Conservation (phyloP, 2,113 vertebrate genomes). For the Paradisaea rubra region DNA sequence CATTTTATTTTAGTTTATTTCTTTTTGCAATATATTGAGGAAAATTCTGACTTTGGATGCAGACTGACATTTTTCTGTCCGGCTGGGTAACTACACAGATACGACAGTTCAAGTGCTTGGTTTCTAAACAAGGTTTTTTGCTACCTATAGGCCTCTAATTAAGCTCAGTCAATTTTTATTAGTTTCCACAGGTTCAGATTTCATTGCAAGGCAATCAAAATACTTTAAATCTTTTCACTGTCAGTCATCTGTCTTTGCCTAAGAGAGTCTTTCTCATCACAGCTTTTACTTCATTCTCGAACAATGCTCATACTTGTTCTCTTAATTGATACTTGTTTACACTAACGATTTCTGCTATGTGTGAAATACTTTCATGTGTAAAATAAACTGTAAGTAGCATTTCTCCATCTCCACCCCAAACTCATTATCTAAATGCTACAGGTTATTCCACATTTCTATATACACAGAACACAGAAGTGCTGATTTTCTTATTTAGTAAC, state of each 20-base stretch:
- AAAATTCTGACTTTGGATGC: not conserved
- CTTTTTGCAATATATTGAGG: not conserved
- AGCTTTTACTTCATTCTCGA: constrained; percentile 34
- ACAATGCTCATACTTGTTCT: constrained; percentile 41
- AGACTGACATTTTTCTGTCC: not conserved
- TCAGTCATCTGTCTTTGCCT: constrained; percentile 14
- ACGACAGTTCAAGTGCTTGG: not conserved
- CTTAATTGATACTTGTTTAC: constrained; percentile 55
- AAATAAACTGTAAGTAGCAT: constrained; percentile 56
- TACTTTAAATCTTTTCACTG: constrained; percentile 12
- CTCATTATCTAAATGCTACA: constrained; percentile 43
- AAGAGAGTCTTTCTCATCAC: constrained; percentile 18
- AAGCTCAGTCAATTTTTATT: constrained; percentile 16
- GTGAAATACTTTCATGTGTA: constrained; percentile 54
- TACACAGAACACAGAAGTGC: not conserved
- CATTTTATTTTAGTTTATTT: not conserved
- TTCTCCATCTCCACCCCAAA: constrained; percentile 22
- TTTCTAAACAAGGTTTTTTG: not conserved
- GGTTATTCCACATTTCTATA: not conserved
- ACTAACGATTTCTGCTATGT: constrained; percentile 46
- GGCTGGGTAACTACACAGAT: not conserved
- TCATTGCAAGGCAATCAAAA: not conserved
- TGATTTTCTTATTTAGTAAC: constrained; percentile 14
- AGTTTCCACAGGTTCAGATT: constrained; percentile 15
- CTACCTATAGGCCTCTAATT: not conserved